phyloP scores from a whole-genome alignment of 2,888 invertebrate species.

The Aspidapion aeneum region DNA sequence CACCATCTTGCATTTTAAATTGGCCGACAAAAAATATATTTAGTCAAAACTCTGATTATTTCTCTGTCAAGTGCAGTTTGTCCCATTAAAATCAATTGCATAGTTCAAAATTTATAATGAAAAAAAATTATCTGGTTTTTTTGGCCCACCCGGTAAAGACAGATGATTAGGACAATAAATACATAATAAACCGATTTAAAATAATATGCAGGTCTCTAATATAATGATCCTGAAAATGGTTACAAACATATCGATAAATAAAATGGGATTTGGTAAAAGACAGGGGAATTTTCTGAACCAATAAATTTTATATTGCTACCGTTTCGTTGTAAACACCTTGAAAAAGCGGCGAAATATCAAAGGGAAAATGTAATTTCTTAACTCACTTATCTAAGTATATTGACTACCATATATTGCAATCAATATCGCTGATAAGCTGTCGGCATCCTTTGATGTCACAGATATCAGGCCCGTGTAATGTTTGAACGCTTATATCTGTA shows the following conservation, averaged over 20 bases:
- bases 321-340: slow-evolving; percentile 24
- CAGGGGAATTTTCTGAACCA: slow-evolving; percentile 8
- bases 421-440: slow-evolving; percentile 26
- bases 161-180: too few species aligned
- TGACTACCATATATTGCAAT: slow-evolving; percentile 33
- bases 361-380: slow-evolving; percentile 29
- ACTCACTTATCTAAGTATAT: slow-evolving; percentile 32
- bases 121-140: too few species aligned
- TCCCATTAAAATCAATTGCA: too few species aligned
- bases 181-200: too few species aligned
- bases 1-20: too few species aligned
- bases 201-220: too few species aligned
- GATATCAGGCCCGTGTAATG: background rate
- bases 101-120: too few species aligned
- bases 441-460: slow-evolving; percentile 23
- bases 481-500: background rate
- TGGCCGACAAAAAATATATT: too few species aligned
- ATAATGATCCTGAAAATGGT: too few species aligned
- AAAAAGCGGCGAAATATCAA: slow-evolving; percentile 19
- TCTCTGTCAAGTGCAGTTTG: too few species aligned
- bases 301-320: slow-evolving; percentile 27
- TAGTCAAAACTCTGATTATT: too few species aligned
- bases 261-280: background rate
- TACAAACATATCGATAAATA: background rate
- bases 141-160: too few species aligned